Evolutionary conservation across 2,113 vertebrate genomes (phyloP).

Genomic region (Urocynchramus pylzowi): DNA sequence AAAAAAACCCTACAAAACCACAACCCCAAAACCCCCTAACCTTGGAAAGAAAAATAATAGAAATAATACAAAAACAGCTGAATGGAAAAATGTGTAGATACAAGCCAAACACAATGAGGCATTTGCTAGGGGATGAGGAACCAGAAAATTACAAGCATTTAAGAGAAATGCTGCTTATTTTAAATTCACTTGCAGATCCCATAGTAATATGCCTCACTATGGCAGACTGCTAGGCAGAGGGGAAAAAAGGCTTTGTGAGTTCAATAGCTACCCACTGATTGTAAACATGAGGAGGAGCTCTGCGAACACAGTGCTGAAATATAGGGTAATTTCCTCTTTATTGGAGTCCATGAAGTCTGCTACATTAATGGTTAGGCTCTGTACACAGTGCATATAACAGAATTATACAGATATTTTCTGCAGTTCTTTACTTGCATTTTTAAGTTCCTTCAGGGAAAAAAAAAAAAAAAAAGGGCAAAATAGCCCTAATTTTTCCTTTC

Average conservation of each 20-base stretch:
- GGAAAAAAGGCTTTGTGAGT: conserved; percentile 19
- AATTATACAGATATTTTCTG: conserved; percentile 40
- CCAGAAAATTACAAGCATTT: conserved; percentile 69
- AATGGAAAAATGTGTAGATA: conserved; percentile 58
- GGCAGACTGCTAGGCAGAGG: background rate
- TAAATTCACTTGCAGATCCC: conserved; percentile 51
- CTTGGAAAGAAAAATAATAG: conserved; percentile 19
- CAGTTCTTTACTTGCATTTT: conserved; percentile 11
- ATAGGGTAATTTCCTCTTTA: conserved; percentile 56
- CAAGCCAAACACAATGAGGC: conserved; percentile 36
- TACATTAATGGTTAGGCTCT: conserved; percentile 13
- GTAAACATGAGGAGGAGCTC: conserved; percentile 57
- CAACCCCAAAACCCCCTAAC: background rate
- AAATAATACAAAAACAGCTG: conserved; percentile 47
- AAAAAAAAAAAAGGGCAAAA: background rate
- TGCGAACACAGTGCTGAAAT: conserved; percentile 43
- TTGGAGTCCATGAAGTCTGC: conserved; percentile 51
- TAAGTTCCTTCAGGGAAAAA: background rate
- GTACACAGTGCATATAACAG: conserved; percentile 12
- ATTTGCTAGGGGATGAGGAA: conserved; percentile 35
- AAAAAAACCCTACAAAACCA: background rate
- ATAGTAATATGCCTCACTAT: conserved; percentile 23
- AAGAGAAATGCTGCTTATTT: conserved; percentile 65
- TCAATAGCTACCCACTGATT: conserved; percentile 57
- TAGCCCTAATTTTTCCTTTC: background rate